Base-by-base conservation (phyloP, 2,113 vertebrate species). In the Pangasianodon hypophthalmus region DNA sequence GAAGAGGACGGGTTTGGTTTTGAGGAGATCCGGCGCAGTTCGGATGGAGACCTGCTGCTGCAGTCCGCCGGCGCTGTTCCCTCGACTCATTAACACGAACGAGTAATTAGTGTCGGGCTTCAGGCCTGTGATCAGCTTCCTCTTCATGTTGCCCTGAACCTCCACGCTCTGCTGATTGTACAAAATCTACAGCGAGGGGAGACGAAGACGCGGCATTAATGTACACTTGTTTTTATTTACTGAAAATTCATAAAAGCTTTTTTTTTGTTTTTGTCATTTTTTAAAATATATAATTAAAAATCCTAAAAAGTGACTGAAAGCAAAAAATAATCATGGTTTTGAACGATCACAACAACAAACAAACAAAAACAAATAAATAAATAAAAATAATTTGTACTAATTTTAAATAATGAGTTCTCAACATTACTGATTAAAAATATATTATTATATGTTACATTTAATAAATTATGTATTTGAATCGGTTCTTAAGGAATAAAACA, bases 161-260 rank as follows among this genome's bases (percentile, higher is more conserved):
- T 99, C 98, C 93, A 99, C 97, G 1, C 97, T 98, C 96, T 98
- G 97, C 91, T 98, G 97, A 44, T 98, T 98, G 94, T 98, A 99
- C 21, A 99, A 95, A 93, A 99, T 99, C 98, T 99, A 94, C 79
- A 91, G 58, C 67, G 18, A 54, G 26, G 80, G 29, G 26, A 8
- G 10, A 50, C 7, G 7, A 10, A 21, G 21, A 24, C 18, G n/a
- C 18, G 0, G 0, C 18, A 4, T 24, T 44, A 21, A 11, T 9
- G 2, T 75, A 44, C 62, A 52, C 52, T 83, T 7, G 21, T 11
- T 19, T 83, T 83, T 56, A 83, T 54, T 83, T 2, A 32, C 5
- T 2, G 18, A 9, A 46, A 44, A 64, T 64, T 26, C 7, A 29
- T 24, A 1, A 24, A 69, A 19, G 1, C 16, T 16, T 71, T 37